Evolutionary conservation across 2,888 invertebrate species (phyloP).

Genomic region (Mystacides longicornis): DNA sequence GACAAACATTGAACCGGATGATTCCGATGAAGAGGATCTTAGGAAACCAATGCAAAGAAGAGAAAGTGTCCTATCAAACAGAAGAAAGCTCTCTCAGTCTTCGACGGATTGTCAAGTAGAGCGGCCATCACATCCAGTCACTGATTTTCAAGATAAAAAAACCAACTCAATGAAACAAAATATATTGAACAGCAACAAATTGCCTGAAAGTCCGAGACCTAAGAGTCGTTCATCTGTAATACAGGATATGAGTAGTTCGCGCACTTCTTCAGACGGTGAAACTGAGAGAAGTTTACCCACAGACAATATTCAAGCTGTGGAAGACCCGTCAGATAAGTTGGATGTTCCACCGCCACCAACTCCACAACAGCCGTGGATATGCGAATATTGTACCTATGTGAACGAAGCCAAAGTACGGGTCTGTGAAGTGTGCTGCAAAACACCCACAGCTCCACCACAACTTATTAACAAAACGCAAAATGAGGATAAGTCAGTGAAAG

Average conservation of each 20-base stretch:
- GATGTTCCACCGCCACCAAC: constrained; percentile 46
- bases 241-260: constrained; percentile 15
- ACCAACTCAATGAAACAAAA: constrained; percentile 32
- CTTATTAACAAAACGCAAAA: neutral
- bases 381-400: constrained; percentile 85
- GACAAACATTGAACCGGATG: constrained; percentile 39
- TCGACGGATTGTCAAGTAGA: constrained; percentile 31
- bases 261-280: constrained; percentile 24
- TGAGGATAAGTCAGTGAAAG: neutral
- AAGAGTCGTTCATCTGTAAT: constrained; percentile 16
- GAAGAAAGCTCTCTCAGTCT: constrained; percentile 21
- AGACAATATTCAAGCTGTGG: constrained; percentile 25
- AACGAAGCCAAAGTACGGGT: constrained; percentile 74
- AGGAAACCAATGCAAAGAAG: constrained; percentile 26
- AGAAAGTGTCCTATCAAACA: constrained; percentile 19
- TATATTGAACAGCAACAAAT: constrained; percentile 26
- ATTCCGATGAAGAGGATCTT: constrained; percentile 42
- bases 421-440: constrained; percentile 82
- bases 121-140: neutral
- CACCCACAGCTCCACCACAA: constrained; percentile 46
- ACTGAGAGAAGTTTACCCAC: constrained; percentile 23
- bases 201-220: constrained; percentile 14
- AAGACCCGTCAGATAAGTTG: constrained; percentile 30
- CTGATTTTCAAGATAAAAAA: constrained; percentile 29
- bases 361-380: constrained; percentile 66